A percentile compares a stretch with the other conserved stretches of the same genome.
Evolutionary conservation across 64 coral and sea anemone genomes (phyloP).

Genomic region (Catalaphyllia jardinei): DNA sequence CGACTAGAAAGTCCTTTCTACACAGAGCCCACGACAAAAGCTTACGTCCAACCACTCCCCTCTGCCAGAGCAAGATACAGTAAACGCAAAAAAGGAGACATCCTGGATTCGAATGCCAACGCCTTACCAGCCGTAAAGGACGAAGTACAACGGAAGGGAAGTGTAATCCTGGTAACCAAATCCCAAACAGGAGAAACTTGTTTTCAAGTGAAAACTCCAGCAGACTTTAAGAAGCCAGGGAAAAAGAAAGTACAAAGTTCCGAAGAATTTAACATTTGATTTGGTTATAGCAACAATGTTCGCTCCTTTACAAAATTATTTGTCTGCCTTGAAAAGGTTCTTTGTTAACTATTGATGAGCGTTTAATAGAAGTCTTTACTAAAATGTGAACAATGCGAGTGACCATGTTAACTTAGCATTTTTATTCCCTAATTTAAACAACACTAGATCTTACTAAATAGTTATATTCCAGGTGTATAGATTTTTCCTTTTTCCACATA

Average conservation of each 20-base stretch:
- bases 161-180: slow-evolving; percentile 26
- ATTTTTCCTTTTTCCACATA: too few species aligned
- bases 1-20: slow-evolving; percentile 25
- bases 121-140: not conserved
- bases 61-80: slow-evolving; percentile 15
- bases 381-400: too few species aligned
- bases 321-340: too few species aligned
- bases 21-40: not conserved
- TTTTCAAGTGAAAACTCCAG: slow-evolving; percentile 32
- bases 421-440: too few species aligned
- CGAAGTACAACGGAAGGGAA: slow-evolving; percentile 17
- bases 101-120: not conserved
- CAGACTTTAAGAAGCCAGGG: not conserved
- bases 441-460: too few species aligned
- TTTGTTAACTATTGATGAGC: too few species aligned
- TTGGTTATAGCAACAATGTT: not conserved
- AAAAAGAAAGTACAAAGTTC: not conserved
- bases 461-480: too few species aligned
- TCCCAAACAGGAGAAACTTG: slow-evolving; percentile 40
- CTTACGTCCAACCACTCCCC: not conserved
- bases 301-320: too few species aligned
- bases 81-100: slow-evolving; percentile 2
- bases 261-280: not conserved
- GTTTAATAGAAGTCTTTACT: too few species aligned
- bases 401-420: too few species aligned